Conservation (phyloP, 2,888 invertebrate genomes). For the Stenotaenia linearis region DNA sequence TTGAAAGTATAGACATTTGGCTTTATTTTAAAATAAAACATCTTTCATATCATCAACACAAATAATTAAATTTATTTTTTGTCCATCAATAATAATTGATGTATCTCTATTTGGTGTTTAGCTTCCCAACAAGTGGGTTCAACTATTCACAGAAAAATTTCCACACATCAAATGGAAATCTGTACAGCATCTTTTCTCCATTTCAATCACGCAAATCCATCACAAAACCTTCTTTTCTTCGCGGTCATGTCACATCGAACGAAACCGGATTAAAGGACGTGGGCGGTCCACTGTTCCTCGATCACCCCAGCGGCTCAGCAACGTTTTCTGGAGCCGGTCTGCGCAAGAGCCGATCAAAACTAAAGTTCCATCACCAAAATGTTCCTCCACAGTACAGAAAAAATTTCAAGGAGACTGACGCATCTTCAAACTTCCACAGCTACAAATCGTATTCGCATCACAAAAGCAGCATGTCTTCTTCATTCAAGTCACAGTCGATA, state of each 20-base stretch:
- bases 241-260: constrained; percentile 1
- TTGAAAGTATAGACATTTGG: no score
- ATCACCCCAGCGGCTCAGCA: background rate
- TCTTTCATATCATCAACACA: no score
- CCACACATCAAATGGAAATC: constrained; percentile 41
- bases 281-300: background rate
- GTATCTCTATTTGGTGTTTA: background rate
- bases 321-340: background rate
- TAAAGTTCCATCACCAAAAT: constrained; percentile 75
- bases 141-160: constrained; percentile 41
- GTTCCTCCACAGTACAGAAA: constrained; percentile 33
- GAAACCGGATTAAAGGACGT: background rate
- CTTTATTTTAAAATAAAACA: no score
- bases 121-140: constrained; percentile 32
- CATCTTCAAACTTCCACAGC: background rate
- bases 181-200: constrained; percentile 41
- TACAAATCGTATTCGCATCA: background rate
- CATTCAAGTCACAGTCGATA: background rate
- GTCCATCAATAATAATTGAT: background rate
- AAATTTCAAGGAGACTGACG: background rate
- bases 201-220: constrained; percentile 38
- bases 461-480: background rate
- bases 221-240: constrained; percentile 34
- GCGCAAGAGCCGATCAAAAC: constrained; percentile 63
- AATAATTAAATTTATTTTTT: no score